phyloP scores from a whole-genome alignment of 2,888 invertebrate genomes.

The Thecocarcelia acutangulata region DNA sequence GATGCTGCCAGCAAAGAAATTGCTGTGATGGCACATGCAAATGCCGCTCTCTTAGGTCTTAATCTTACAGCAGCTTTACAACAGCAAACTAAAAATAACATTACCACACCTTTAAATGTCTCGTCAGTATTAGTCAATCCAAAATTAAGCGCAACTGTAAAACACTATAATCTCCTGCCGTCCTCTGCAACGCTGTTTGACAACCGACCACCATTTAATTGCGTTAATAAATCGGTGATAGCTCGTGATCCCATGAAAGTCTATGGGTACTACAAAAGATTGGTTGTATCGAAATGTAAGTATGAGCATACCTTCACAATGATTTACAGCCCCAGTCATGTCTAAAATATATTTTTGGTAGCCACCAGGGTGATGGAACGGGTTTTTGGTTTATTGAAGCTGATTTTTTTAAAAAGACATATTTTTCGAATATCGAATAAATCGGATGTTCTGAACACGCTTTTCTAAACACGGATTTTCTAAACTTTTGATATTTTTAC shows the following conservation, averaged over 20 bases:
- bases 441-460: too few relatives aligned
- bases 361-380: too few relatives aligned
- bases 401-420: too few relatives aligned
- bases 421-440: too few relatives aligned
- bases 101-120: conserved; percentile 27
- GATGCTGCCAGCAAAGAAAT: conserved; percentile 54
- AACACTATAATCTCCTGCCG: conserved; percentile 68
- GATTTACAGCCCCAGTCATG: too few relatives aligned
- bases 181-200: conserved; percentile 27
- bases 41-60: conserved; percentile 76
- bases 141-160: conserved; percentile 44
- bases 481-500: too few relatives aligned
- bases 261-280: conserved; percentile 88
- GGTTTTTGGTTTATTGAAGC: too few relatives aligned
- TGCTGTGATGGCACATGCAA: conserved; percentile 72
- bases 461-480: too few relatives aligned
- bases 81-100: conserved; percentile 52
- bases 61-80: conserved; percentile 73
- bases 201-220: conserved; percentile 78
- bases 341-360: too few relatives aligned
- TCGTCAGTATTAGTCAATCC: conserved; percentile 54
- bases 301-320: too few relatives aligned
- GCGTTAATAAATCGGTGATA: conserved; percentile 84
- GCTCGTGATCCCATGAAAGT: conserved; percentile 86
- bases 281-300: conserved; percentile 87